phyloP scores from a whole-genome alignment of 2,797 vertebrate genomes.

The Choloepus didactylus region DNA sequence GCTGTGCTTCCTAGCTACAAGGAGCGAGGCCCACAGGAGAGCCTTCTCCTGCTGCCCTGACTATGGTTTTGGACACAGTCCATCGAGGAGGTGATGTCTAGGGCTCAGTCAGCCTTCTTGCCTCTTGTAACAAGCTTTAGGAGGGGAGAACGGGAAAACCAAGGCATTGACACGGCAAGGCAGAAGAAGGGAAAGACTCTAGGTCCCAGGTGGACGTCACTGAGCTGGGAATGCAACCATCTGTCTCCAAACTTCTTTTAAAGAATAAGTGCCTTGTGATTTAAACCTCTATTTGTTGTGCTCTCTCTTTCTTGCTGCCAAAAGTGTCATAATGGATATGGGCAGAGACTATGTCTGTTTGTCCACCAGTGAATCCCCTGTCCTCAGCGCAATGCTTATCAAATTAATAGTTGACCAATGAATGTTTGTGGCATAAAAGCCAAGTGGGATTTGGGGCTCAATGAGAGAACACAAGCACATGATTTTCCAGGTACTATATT shows the following conservation, averaged over 20 bases:
- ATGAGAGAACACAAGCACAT: background rate
- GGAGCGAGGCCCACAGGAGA: background rate
- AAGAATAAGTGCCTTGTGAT: background rate
- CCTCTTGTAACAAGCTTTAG: background rate
- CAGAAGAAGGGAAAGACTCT: background rate
- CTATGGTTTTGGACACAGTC: background rate
- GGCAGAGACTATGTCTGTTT: background rate
- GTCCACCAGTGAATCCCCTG: background rate
- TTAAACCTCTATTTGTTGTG: background rate
- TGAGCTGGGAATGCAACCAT: background rate
- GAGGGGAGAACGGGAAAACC: too few species aligned
- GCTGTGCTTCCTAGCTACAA: background rate
- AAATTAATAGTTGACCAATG: too few species aligned
- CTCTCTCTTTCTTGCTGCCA: background rate
- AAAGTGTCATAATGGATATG: background rate
- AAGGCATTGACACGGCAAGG: background rate
- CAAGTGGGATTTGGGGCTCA: too few species aligned
- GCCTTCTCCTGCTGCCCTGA: background rate
- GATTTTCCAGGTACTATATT: background rate
- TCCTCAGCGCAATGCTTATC: background rate
- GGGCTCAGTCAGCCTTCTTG: background rate
- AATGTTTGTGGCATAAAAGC: too few species aligned
- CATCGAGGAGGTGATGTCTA: background rate
- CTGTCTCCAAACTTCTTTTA: background rate
- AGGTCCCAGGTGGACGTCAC: background rate